Percentiles rank a stretch among this genome's conserved stretches.
phyloP scores from a whole-genome alignment of 2,888 invertebrate species.

The Autographa gamma region DNA sequence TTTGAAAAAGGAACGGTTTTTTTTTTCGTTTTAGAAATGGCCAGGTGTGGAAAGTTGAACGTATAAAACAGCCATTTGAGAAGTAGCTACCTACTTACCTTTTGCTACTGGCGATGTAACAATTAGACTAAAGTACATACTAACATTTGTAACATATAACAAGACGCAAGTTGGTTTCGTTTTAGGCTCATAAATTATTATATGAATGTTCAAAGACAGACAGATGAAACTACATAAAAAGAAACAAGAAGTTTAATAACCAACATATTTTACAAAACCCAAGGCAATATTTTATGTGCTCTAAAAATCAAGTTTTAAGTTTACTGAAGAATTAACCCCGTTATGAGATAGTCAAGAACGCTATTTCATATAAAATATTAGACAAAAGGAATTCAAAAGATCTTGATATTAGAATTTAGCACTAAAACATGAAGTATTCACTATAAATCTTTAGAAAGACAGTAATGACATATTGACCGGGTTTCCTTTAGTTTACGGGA shows the following conservation, averaged over 20 bases:
- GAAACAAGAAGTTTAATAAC: not conserved
- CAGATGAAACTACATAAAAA: not conserved
- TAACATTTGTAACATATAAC: too few species aligned
- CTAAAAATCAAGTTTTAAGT: not conserved
- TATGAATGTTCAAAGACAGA: too few species aligned
- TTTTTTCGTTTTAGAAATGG: not conserved
- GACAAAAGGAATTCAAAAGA: not conserved
- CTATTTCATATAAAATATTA: not conserved
- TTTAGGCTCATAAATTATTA: too few species aligned
- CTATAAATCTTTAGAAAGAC: constrained; percentile 20
- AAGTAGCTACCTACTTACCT: too few species aligned
- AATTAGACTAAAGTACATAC: too few species aligned
- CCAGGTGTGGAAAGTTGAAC: not conserved
- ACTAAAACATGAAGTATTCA: not conserved
- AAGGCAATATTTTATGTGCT: not conserved
- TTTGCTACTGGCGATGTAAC: too few species aligned
- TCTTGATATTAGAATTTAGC: constrained; percentile 21
- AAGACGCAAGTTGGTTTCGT: too few species aligned
- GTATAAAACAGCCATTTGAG: not conserved
- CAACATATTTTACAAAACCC: not conserved
- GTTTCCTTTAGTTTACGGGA: constrained; percentile 17
- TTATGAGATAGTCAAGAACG: not conserved
- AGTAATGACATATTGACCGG: constrained; percentile 33
- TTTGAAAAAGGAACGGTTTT: constrained; percentile 9
- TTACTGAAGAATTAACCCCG: not conserved